Conservation (phyloP, 2,113 vertebrate species). For the Ictalurus punctatus region DNA sequence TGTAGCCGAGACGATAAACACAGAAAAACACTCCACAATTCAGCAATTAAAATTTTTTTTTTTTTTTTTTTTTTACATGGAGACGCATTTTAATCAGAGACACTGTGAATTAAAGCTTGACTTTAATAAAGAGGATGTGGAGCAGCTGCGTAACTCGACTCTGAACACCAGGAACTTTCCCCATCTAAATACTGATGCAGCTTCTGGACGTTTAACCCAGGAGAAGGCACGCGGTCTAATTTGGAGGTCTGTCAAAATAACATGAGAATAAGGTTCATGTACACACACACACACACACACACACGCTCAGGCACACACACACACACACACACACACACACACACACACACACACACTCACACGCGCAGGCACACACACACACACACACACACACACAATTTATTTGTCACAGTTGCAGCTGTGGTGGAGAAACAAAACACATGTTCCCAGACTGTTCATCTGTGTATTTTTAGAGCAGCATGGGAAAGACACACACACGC, state of each 20-base stretch:
- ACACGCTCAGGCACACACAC: not conserved
- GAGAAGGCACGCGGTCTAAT: not conserved
- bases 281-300: not conserved
- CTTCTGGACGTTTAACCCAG: not conserved
- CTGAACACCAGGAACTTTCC: not conserved
- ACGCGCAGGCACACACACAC: not conserved
- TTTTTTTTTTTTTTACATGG: not conserved
- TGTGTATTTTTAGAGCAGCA: constrained; percentile 46
- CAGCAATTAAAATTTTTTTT: too few species aligned
- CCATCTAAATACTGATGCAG: not conserved
- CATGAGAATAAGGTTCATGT: not conserved
- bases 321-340: not conserved
- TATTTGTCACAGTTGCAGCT: constrained; percentile 28
- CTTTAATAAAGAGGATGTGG: too few species aligned
- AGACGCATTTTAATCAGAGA: not conserved
- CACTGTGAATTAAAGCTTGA: not conserved
- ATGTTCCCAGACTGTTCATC: constrained; percentile 37
- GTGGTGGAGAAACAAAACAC: not conserved
- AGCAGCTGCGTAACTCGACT: not conserved
- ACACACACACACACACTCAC: not conserved
- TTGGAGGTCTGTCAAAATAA: not conserved
- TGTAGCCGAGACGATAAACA: not conserved
- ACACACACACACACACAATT: constrained; percentile 15
- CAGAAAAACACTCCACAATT: not conserved
- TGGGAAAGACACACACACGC: constrained; percentile 13